These are phyloP conservation scores for Heliocidaris tuberculata DNA, from an alignment of 35 echinoderm and acorn worm species.

Conservation along the genomic window DNA sequence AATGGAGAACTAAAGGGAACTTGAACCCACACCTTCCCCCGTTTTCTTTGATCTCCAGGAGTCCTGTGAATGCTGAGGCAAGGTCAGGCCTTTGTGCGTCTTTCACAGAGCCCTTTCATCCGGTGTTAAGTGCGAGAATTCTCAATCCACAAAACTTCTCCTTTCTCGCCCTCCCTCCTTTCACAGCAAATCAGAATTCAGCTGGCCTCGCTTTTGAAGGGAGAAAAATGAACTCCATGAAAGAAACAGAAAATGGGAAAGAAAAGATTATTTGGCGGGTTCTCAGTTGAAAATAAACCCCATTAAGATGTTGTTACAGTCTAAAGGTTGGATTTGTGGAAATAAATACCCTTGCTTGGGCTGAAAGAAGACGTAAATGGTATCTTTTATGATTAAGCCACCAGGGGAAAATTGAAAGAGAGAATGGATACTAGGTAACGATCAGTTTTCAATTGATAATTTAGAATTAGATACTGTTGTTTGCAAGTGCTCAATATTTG, in stretches of 20 bases:
- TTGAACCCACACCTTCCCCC: slow-evolving; percentile 35
- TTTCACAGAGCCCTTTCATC: slow-evolving; percentile 52
- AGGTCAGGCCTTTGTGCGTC: slow-evolving; percentile 34
- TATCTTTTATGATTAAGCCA: slow-evolving; percentile 52
- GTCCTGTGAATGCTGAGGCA: slow-evolving; percentile 19
- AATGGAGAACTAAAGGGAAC: slow-evolving; percentile 33
- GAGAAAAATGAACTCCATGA: slow-evolving; percentile 14
- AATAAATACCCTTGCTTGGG: slow-evolving; percentile 46
- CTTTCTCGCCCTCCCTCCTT: background rate
- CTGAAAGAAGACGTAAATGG: slow-evolving; percentile 43
- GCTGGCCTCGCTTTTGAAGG: slow-evolving; percentile 23
- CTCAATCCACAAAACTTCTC: slow-evolving; percentile 26
- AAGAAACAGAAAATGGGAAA: slow-evolving; percentile 32
- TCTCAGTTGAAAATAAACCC: slow-evolving; percentile 47
- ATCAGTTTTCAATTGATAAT: slow-evolving; percentile 50
- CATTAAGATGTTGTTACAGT: slow-evolving; percentile 51
- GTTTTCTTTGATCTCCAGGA: slow-evolving; percentile 30
- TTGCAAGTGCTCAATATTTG: slow-evolving; percentile 48
- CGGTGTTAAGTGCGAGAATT: slow-evolving; percentile 43
- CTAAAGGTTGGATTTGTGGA: slow-evolving; percentile 47
- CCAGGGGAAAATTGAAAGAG: slow-evolving; percentile 39
- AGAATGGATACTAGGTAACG: slow-evolving; percentile 25
- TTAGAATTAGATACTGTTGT: slow-evolving; percentile 54
- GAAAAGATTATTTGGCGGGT: slow-evolving; percentile 54
- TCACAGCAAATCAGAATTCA: slow-evolving; percentile 32